These are phyloP conservation scores for Chaenodraco wilsoni DNA, from an alignment of 2,797 vertebrate species.

Conservation along the genomic window DNA sequence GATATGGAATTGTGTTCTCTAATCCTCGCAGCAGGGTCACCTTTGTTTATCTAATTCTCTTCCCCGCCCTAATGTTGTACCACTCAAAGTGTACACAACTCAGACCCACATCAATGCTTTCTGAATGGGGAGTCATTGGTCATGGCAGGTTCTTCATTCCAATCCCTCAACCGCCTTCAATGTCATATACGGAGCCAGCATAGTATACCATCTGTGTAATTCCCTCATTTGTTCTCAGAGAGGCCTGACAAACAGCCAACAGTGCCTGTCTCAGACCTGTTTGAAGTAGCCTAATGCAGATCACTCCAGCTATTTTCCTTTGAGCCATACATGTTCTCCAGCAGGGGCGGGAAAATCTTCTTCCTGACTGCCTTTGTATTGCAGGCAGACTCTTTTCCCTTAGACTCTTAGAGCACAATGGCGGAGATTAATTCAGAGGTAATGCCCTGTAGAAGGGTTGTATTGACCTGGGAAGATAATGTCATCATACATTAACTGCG, in stretches of 20 bases:
- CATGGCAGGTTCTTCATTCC: constrained; percentile 37
- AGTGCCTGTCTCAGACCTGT: not conserved
- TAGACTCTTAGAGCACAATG: constrained; percentile 16
- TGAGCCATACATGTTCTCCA: constrained; percentile 15
- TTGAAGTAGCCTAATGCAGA: constrained; percentile 23
- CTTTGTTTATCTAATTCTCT: constrained; percentile 18
- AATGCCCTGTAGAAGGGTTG: constrained; percentile 40
- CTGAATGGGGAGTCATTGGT: constrained; percentile 29
- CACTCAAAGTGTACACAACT: constrained; percentile 6
- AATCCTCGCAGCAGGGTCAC: not conserved
- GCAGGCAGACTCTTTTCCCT: constrained; percentile 19
- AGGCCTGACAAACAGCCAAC: constrained; percentile 36
- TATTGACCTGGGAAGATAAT: constrained; percentile 65
- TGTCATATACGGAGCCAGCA: constrained; percentile 16
- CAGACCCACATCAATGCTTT: constrained; percentile 19
- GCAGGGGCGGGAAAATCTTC: constrained; percentile 16
- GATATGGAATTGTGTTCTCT: not conserved
- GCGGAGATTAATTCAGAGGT: constrained; percentile 48
- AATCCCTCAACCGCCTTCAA: constrained; percentile 19
- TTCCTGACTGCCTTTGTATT: constrained; percentile 15
- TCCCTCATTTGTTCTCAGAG: constrained; percentile 45
- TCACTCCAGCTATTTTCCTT: constrained; percentile 19
- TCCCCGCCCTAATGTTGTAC: not conserved
- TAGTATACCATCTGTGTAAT: constrained; percentile 52
- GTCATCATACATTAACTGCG: constrained; percentile 54